Conservation (phyloP, 2,888 invertebrate species). For the Zootermopsis nevadensis region DNA sequence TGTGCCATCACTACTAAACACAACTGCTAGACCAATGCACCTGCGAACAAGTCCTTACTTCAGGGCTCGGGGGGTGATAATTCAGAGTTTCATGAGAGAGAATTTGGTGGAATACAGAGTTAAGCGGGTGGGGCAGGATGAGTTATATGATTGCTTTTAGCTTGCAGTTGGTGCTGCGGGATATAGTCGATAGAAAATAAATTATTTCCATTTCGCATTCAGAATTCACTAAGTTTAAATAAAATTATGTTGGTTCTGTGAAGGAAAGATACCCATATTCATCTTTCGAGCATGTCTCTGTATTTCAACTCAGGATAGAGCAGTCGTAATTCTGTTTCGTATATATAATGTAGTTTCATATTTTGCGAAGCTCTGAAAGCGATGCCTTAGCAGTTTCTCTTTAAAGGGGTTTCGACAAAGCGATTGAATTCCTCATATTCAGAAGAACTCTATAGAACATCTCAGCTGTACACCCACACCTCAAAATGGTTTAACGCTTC, state of each 20-base stretch:
- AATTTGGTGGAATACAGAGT: not conserved
- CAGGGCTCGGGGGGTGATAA: not conserved
- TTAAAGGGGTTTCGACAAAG: not conserved
- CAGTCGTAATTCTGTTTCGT: not conserved
- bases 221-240: not conserved
- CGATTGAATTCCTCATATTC: too few species aligned
- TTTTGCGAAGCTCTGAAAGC: not conserved
- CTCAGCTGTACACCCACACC: too few species aligned
- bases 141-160: not conserved
- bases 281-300: not conserved
- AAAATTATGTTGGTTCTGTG: not conserved
- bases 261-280: not conserved
- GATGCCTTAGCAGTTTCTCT: not conserved
- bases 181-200: not conserved
- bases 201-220: slow-evolving; percentile 5
- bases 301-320: not conserved
- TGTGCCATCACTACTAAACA: not conserved
- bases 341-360: not conserved
- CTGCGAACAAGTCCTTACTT: slow-evolving; percentile 12
- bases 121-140: not conserved
- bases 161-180: not conserved
- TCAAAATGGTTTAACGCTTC: too few species aligned
- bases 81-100: not conserved
- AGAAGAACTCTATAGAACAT: too few species aligned
- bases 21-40: not conserved